Evolutionary conservation across 2,888 invertebrate species (phyloP), one percentile per base, ranked within the genome.

Genomic region (Chymomyza amoena): DNA sequence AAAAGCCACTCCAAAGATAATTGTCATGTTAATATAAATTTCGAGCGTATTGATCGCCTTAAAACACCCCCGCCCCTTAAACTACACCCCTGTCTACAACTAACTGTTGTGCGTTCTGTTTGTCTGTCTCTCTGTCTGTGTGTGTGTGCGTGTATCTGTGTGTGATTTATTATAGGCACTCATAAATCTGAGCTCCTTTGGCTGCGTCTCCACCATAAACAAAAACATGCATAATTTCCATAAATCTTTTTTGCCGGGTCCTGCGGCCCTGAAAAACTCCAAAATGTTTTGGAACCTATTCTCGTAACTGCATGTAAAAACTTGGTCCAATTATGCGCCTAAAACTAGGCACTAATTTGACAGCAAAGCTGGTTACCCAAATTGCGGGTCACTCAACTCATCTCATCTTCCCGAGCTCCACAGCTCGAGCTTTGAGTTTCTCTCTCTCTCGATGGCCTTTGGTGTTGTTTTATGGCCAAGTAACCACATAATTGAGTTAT

Each of bases 161-260:
- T 78, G 68, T 87, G 88, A 83, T 83, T 83, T 88, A 83, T 88
- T 75, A 79, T 82, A 76, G 70, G 64, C 70, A 54, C 71, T 81
- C 88, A 88, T 88, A 84, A 88, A 87, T 88, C 77, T 81, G 79
- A 20, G 66, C 66, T 63, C 45, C n/a, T 28, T 15, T 61, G 15
- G 15, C 6, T n/a, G 59, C n/a, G 68, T 66, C 51, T 57, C 70
- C 63, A 69, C 64, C 84, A 86, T 83, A 80, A 86, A 80, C 81
- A 78, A 79, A 72, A 84, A 78, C 87, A 84, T 84, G 89, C 84
- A 88, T 88, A 81, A 84, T 84, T 84, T 84, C 89, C 84, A 84
- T 84, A 84, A 84, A 84, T 84, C 89, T 84, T 87, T 84, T 77
- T 79, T 79, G 78, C 72, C 56, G 10, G 15, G 7, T 32, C 9